These are phyloP conservation scores for Paramisgurnus dabryanus DNA, from an alignment of 2,113 vertebrate genomes.

Conservation along the genomic window DNA sequence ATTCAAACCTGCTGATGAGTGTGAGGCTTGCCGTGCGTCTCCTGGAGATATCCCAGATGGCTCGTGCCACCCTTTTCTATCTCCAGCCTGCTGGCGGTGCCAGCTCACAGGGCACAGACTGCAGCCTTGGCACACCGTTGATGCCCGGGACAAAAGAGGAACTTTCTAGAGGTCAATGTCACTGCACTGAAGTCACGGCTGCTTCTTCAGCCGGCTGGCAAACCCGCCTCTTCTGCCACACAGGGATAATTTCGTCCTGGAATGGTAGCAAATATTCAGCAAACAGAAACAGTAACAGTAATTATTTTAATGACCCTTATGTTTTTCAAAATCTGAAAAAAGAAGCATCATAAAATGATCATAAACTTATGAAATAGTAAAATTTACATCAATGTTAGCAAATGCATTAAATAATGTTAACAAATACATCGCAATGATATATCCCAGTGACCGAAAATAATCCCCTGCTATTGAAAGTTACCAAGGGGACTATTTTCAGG, in stretches of 20 bases:
- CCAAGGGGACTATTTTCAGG: too few species aligned
- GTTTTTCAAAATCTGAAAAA: too few species aligned
- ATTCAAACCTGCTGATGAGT: slow-evolving; percentile 62
- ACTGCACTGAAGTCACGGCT: slow-evolving; percentile 58
- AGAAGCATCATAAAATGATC: too few species aligned
- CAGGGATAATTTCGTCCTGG: slow-evolving; percentile 13
- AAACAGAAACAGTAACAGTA: neutral
- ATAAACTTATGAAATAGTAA: too few species aligned
- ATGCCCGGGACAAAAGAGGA: slow-evolving; percentile 68
- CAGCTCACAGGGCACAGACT: slow-evolving; percentile 68
- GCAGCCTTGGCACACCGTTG: slow-evolving; percentile 69
- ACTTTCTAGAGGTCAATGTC: slow-evolving; percentile 73
- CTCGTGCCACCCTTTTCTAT: slow-evolving; percentile 65
- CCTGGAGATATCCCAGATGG: slow-evolving; percentile 80
- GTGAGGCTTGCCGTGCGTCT: slow-evolving; percentile 63
- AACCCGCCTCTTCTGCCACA: neutral
- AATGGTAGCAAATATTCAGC: slow-evolving; percentile 24
- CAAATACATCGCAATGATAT: too few species aligned
- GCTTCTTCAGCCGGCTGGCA: slow-evolving; percentile 47
- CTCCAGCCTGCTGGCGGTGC: slow-evolving; percentile 64
- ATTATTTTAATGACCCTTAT: too few species aligned
- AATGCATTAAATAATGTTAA: too few species aligned
- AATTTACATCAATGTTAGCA: too few species aligned
- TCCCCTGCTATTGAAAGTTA: too few species aligned
- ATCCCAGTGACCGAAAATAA: too few species aligned